These are phyloP conservation scores for Troilus luridus DNA, from an alignment of 2,888 invertebrate genomes.

Conservation along the genomic window DNA sequence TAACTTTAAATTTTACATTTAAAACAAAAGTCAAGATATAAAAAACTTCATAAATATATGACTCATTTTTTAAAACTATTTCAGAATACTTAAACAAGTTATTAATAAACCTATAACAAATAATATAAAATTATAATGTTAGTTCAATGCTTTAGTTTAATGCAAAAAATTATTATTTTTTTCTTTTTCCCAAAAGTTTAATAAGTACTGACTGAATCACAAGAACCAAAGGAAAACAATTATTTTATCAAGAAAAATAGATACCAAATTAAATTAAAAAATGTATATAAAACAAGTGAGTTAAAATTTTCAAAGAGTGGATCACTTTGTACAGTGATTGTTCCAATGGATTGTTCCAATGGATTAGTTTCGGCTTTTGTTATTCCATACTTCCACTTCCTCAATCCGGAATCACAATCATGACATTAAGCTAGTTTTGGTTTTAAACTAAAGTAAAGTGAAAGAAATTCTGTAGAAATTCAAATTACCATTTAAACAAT, in stretches of 20 bases:
- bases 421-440: not conserved
- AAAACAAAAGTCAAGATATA: no score
- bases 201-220: no score
- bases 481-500: not conserved
- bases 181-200: no score
- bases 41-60: no score
- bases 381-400: conserved; percentile 26
- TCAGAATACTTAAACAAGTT: not conserved
- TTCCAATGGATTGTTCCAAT: not conserved
- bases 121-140: not conserved
- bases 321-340: not conserved
- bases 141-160: no score
- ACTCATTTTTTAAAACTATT: not conserved
- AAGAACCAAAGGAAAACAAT: no score
- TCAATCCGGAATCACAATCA: not conserved
- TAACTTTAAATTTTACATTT: no score
- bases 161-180: no score
- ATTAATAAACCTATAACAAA: not conserved
- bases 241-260: no score
- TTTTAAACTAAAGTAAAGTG: not conserved
- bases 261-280: no score
- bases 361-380: not conserved
- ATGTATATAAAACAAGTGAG: not conserved
- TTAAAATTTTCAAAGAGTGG: not conserved
- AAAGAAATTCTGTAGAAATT: not conserved